These are phyloP conservation scores for Hirudo medicinalis DNA, from an alignment of 1,140 invertebrate genomes.

Conservation along the genomic window DNA sequence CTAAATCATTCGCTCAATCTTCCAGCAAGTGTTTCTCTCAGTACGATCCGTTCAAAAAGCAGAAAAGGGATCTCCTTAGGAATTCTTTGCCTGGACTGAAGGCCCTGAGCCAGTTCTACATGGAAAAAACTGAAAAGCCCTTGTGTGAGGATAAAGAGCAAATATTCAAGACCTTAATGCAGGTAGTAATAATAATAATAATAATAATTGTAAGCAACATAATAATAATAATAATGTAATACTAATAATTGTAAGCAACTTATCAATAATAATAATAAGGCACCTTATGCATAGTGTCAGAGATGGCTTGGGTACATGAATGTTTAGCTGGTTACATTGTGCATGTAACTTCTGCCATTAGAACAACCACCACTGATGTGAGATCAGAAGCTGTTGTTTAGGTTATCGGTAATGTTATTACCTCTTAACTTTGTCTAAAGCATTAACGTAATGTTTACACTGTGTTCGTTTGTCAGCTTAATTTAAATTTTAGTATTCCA, in stretches of 20 bases:
- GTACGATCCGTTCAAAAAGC: constrained; percentile 64
- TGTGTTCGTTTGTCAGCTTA: neutral
- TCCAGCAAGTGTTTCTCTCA: constrained; percentile 48
- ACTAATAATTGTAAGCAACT: no score
- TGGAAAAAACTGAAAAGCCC: neutral
- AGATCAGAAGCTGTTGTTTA: no score
- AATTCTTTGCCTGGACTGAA: constrained; percentile 11
- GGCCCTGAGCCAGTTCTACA: neutral
- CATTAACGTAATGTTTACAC: neutral
- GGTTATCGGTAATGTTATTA: neutral
- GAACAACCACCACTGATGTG: no score
- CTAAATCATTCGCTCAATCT: constrained; percentile 24
- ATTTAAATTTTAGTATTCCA: neutral
- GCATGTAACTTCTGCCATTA: no score
- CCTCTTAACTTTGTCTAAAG: neutral
- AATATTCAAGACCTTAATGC: neutral
- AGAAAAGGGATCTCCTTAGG: constrained; percentile 54
- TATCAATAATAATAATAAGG: no score
- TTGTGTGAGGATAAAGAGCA: neutral
- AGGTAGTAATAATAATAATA: neutral
- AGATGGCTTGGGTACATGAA: no score
- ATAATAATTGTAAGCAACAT: neutral
- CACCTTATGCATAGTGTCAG: no score
- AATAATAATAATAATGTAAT: no score
- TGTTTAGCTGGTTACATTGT: no score